Evolutionary conservation across 2,113 vertebrate species (phyloP), one percentile per base, ranked within the genome.

Genomic region (Dicerorhinus sumatrensis): DNA sequence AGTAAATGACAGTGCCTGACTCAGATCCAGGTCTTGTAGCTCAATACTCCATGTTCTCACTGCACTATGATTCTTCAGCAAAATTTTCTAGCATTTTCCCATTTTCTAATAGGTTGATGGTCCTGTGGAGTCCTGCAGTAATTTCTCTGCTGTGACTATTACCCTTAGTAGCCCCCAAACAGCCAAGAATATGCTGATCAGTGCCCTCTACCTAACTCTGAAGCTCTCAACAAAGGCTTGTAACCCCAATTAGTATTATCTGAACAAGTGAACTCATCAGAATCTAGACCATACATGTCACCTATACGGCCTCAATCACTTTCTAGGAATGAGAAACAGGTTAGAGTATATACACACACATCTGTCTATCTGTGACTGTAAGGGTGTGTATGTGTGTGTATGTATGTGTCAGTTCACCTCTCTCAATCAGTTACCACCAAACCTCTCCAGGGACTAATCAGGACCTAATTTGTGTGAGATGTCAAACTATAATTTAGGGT

Each of bases 401-500:
- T 6, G 1, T 2, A 6, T 5, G 2, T 0, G 4, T 20, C 62
- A 51, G 8, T 67, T 58, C 23, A 63, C 46, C 73, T 85, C 72
- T 90, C 46, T 31, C 82, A 81, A 67, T 69, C 42, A 63, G 18
- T 82, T 77, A 62, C 54, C 58, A 42, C 36, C 27, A 92, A 70
- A 81, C 17, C 9, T 39, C 48, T 62, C 70, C 54, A 93, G 69
- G 36, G 33, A 18, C 90, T 92, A 75, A 83, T n/a, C 63, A 65
- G 56, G 31, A 65, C 82, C 69, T 95, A 92, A 92, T 94, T 69
- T 79, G 39, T 83, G 62, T 69, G 36, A 87, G 18, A 39, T 67
- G 36, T 94, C 84, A 95, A 92, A 81, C 65, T 86, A 51, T 91
- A 91, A 95, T 93, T 92, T 93, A 92, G 48, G 75, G 60, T 60